Conservation (phyloP, 2,797 vertebrate genomes). For the Periparus ater region DNA sequence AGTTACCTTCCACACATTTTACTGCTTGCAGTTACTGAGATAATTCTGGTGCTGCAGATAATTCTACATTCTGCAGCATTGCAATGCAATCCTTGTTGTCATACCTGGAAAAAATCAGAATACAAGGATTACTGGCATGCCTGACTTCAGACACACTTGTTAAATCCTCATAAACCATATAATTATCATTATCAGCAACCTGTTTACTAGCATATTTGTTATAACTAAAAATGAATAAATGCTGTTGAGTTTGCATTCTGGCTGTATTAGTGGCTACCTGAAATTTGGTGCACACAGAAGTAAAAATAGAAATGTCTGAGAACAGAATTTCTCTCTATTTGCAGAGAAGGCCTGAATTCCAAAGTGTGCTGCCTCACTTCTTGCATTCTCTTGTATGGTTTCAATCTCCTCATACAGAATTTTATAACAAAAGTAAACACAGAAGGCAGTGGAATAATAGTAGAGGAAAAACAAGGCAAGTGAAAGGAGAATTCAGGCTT, state of each 20-base stretch:
- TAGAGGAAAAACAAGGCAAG: background rate
- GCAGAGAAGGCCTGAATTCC: background rate
- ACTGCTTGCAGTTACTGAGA: background rate
- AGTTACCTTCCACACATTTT: background rate
- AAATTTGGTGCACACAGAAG: background rate
- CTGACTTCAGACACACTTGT: background rate
- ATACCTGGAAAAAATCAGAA: background rate
- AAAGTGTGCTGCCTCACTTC: background rate
- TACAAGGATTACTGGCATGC: background rate
- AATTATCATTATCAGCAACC: background rate
- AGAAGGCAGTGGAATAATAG: background rate
- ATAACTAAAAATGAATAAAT: background rate
- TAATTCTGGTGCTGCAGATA: background rate
- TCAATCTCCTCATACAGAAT: background rate
- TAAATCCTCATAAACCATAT: background rate
- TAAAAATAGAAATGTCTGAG: background rate
- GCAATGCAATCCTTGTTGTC: background rate
- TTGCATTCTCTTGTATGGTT: background rate
- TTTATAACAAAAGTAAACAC: background rate
- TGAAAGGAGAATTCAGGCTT: slow-evolving; percentile 4
- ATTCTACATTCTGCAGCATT: background rate
- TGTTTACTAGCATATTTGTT: background rate
- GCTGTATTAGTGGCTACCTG: background rate
- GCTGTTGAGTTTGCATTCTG: background rate
- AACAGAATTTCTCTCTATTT: background rate